Evolutionary conservation across 2,113 vertebrate genomes (phyloP).

Genomic region (Cavia aperea): DNA sequence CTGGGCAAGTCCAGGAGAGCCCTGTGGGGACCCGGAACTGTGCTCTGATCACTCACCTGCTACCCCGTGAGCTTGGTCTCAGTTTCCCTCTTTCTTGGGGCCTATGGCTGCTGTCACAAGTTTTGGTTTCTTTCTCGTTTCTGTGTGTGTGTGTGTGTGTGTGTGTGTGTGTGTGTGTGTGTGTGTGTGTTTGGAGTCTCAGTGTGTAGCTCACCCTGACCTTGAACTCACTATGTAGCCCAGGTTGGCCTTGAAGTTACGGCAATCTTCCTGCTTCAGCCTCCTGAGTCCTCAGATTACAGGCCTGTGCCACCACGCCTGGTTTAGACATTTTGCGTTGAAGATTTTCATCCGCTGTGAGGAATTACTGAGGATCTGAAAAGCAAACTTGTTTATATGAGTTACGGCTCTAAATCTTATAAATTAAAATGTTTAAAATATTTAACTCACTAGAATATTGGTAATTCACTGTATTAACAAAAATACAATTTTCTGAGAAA

Average conservation of each 20-base stretch:
- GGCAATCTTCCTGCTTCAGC: background rate
- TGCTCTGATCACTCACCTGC: too few species aligned
- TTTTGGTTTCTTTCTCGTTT: background rate
- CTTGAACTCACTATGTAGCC: too few species aligned
- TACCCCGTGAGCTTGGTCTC: too few species aligned
- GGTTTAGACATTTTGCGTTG: background rate
- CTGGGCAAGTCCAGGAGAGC: too few species aligned
- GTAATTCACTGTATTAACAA: background rate
- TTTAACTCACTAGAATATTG: background rate
- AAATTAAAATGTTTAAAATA: background rate
- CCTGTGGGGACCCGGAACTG: too few species aligned
- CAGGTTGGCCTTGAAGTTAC: too few species aligned
- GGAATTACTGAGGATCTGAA: background rate
- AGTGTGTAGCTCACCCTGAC: too few species aligned
- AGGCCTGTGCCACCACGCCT: background rate
- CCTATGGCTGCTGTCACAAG: background rate
- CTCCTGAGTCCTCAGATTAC: background rate
- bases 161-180: too few species aligned
- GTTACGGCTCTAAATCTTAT: background rate
- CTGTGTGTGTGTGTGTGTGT: too few species aligned
- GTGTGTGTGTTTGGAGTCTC: too few species aligned
- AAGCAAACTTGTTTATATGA: background rate
- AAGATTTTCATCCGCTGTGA: background rate
- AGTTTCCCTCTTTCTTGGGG: too few species aligned
- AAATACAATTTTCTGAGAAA: background rate